Base-by-base conservation (phyloP, 2,113 vertebrate species). In the Antigone vipio region DNA sequence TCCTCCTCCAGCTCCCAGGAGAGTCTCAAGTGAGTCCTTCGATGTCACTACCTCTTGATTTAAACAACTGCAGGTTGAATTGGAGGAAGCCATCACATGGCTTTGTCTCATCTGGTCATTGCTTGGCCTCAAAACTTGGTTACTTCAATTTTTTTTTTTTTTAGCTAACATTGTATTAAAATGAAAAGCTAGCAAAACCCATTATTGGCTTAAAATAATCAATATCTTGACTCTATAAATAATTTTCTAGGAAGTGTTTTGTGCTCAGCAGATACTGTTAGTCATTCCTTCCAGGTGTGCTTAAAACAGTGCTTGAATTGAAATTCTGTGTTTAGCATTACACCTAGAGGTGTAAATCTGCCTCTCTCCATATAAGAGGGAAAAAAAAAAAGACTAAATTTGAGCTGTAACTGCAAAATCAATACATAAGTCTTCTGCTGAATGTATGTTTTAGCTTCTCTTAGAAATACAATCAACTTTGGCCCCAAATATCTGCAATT, bases 1-100 rank as follows among this genome's bases (percentile, higher is more conserved):
- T 99, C 99, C 1, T 99, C 99, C 4, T 99, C 99, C 9, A 99
- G 99, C 85, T 99, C 99, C 16, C 99, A 99, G 93, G 99, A 99
- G 98, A 99, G 99, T 96, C 99, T 99, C 34, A 99, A 99, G 99
- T 99, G 98, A 98, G 99, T 90, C n/a, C 32, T 40, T 52, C 2
- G 11, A 5, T 79, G 63, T 53, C 40, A 30, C 18, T 44, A 0
- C 34, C 26, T 89, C 76, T 62, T 1, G 3, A 26, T 74, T 58
- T 74, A 21, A 56, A 78, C 55, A 49, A 3, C 13, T 79, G 45
- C 32, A 45, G 56, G 9, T 3, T 69, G 45, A 69, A 18, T 8
- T 68, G 83, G 66, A 75, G 49, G 69, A 30, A 81, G 16, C 53
- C 24, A 53, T 62, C 38, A 8, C 15, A 4, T 40, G 66, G 34